Evolutionary conservation across 1,140 invertebrate genomes (phyloP), one percentile per base, ranked within the genome.

Genomic region (Neuroterus valhalla): DNA sequence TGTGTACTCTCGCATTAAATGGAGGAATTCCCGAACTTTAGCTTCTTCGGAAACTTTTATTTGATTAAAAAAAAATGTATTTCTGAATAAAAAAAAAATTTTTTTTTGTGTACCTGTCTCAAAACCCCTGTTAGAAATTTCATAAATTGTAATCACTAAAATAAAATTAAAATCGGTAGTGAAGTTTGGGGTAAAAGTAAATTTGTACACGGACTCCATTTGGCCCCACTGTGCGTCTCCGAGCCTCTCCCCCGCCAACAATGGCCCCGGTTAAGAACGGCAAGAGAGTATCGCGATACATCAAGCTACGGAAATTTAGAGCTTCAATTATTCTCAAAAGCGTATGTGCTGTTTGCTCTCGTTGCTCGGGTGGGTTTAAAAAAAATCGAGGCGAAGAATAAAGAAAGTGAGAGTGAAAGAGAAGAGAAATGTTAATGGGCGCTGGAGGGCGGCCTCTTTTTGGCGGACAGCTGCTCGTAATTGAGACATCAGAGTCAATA

Each of bases 401-500:
- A 14, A 45, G 62, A 19, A 38, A 45, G 23, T 45, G 5, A 70
- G 15, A 52, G 66, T 11, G 15, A 42, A 15, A 26, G 17, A 21
- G 68, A 74, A 26, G 70, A 73, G 44, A 62, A 66, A 77, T 45
- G 67, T 38, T 71, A 71, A 71, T 71, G 42, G 48, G 52, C 45
- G 21, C 68, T 19, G 8, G 26, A 38, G 70, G 68, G 55, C 73
- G 23, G 69, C 55, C 69, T 74, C 45, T 45, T 70, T 74, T 69
- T 73, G 55, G 75, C 50, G 19, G 66, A 78, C 72, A 80, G 78
- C 81, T 75, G 52, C 66, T 48, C 46, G 19, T 82, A 76, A 80
- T 79, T 78, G 80, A 82, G 72, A 82, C 81, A 71, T 82, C 72
- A 74, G n/a, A 69, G 72, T 43, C 70, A 66, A 75, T 66, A 71